Conservation (phyloP, 2,888 invertebrate species). For the Homarus gammarus region DNA sequence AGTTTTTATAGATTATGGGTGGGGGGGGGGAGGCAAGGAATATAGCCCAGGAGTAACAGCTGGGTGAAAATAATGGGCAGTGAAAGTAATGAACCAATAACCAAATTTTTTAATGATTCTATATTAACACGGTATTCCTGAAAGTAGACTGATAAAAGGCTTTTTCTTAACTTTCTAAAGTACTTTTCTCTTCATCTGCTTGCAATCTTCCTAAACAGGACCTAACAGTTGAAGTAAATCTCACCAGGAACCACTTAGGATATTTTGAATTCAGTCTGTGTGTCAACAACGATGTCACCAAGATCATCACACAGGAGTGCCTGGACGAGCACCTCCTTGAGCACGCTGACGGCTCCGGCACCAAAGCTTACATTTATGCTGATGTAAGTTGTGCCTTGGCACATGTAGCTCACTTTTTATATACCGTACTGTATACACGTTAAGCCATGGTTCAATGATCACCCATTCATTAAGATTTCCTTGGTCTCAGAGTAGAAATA, state of each 20-base stretch:
- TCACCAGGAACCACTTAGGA: constrained; percentile 71
- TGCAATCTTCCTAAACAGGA: too few species aligned
- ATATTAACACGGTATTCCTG: background rate
- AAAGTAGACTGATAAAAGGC: too few species aligned
- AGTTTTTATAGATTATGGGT: background rate
- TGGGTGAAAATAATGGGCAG: background rate
- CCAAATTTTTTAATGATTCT: background rate
- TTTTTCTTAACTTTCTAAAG: too few species aligned
- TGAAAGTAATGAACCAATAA: background rate
- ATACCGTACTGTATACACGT: too few species aligned
- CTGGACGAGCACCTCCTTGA: constrained; percentile 75
- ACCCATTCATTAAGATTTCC: too few species aligned
- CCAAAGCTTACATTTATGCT: background rate
- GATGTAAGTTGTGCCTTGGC: background rate
- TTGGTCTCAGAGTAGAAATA: too few species aligned
- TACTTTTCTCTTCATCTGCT: too few species aligned
- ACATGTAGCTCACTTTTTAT: too few species aligned
- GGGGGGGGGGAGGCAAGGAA: too few species aligned
- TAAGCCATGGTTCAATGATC: too few species aligned
- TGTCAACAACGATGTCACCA: constrained; percentile 76
- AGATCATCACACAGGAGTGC: constrained; percentile 77
- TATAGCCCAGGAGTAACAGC: too few species aligned
- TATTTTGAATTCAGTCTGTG: constrained; percentile 78
- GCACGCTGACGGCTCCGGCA: constrained; percentile 30
- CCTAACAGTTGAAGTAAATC: constrained; percentile 17